Conservation (phyloP, 2,888 invertebrate genomes). For the Galeopsomyia nigrocyanea region DNA sequence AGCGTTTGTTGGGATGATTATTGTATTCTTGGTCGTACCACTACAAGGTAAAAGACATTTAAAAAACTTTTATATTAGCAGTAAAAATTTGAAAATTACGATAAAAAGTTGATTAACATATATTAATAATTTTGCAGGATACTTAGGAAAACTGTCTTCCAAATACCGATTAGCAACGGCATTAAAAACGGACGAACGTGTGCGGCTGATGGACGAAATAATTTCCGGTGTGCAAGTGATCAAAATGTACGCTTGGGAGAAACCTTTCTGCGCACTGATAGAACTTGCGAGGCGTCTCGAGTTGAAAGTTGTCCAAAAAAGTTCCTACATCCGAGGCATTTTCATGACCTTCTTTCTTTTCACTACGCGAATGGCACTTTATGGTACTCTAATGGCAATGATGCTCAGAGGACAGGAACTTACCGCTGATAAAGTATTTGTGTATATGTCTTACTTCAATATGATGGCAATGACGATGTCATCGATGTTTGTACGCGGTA, state of each 20-base stretch:
- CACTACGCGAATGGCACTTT: constrained; percentile 84
- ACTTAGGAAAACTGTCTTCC: constrained; percentile 66
- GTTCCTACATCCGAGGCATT: constrained; percentile 76
- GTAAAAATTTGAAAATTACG: too few species aligned
- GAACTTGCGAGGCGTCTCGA: constrained; percentile 72
- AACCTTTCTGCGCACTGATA: constrained; percentile 77
- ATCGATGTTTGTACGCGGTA: constrained; percentile 72
- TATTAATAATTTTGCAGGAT: constrained; percentile 56
- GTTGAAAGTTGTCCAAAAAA: constrained; percentile 73
- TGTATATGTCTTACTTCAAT: constrained; percentile 72
- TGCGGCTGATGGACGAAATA: constrained; percentile 84
- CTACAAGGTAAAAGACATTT: constrained; percentile 77
- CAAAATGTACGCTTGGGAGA: constrained; percentile 86
- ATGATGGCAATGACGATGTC: constrained; percentile 73
- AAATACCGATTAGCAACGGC: constrained; percentile 72
- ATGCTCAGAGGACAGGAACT: constrained; percentile 76
- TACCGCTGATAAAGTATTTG: constrained; percentile 78
- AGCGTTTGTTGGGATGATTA: constrained; percentile 85
- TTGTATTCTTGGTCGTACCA: constrained; percentile 87
- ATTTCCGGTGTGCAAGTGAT: constrained; percentile 81
- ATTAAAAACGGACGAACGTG: constrained; percentile 78
- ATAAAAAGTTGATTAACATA: too few species aligned
- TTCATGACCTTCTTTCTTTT: constrained; percentile 85
- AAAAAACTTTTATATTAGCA: too few species aligned
- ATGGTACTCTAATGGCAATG: constrained; percentile 80